phyloP scores from a whole-genome alignment of 2,888 invertebrate genomes.

The Dione vanillae region DNA sequence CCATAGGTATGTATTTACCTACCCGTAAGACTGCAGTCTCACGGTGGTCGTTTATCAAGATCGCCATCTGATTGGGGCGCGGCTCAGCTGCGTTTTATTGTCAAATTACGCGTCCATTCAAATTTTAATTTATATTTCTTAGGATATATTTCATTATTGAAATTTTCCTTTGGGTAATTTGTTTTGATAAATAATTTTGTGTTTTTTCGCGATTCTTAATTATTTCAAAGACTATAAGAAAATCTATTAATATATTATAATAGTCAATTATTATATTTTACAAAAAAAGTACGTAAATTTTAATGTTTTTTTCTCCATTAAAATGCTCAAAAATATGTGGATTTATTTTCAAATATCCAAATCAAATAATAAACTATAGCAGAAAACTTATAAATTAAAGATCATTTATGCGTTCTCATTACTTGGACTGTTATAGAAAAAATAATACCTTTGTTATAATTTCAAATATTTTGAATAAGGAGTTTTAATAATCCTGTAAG shows the following conservation, averaged over 20 bases:
- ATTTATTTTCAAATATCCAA: no score
- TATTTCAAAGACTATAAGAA: background rate
- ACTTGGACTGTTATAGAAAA: slow-evolving; percentile 71
- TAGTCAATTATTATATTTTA: no score
- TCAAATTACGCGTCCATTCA: slow-evolving; percentile 76
- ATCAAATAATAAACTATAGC: no score
- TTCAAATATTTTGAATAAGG: no score
- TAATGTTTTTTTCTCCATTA: no score
- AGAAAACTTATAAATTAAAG: slow-evolving; percentile 68
- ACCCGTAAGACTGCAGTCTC: slow-evolving; percentile 76
- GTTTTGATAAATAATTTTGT: slow-evolving; percentile 19
- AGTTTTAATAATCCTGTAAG: no score
- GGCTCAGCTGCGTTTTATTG: slow-evolving; percentile 83
- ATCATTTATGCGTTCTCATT: slow-evolving; percentile 74
- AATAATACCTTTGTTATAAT: slow-evolving; percentile 66
- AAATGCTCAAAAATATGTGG: no score
- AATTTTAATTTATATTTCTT: slow-evolving; percentile 71
- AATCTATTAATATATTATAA: no score
- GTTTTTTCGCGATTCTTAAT: background rate
- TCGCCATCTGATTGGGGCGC: slow-evolving; percentile 79
- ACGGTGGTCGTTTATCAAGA: slow-evolving; percentile 82
- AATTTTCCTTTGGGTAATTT: slow-evolving; percentile 44
- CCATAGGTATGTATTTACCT: slow-evolving; percentile 35
- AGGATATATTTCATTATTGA: slow-evolving; percentile 62
- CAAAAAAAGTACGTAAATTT: no score